phyloP scores from a whole-genome alignment of 2,113 vertebrate species.

The Equus quagga region DNA sequence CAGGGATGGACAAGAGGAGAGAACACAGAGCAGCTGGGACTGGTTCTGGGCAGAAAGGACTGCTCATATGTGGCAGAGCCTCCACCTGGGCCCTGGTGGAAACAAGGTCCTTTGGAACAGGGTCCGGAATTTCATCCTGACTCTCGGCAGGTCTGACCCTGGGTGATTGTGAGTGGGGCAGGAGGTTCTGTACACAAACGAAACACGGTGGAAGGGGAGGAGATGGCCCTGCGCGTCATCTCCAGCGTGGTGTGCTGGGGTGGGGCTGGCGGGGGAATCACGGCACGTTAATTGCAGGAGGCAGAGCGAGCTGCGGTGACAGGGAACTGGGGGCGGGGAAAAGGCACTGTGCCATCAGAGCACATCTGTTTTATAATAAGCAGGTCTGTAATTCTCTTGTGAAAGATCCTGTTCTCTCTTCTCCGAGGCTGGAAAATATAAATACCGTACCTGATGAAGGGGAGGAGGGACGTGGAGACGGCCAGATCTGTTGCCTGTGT shows the following conservation, averaged over 20 bases:
- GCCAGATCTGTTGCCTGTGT: constrained; percentile 63
- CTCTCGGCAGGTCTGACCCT: neutral
- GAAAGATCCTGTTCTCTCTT: constrained; percentile 80
- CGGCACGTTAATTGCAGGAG: constrained; percentile 43
- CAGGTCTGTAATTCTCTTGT: constrained; percentile 79
- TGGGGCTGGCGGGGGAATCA: neutral
- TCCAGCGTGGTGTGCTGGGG: constrained; percentile 40
- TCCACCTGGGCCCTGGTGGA: constrained; percentile 18
- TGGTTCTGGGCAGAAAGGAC: constrained; percentile 74
- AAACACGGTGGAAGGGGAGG: neutral
- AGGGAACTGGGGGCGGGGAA: constrained; percentile 72
- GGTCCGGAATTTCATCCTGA: neutral
- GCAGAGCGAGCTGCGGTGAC: constrained; percentile 50
- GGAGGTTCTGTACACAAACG: neutral
- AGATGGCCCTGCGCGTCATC: neutral
- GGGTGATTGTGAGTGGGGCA: neutral
- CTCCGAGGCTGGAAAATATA: constrained; percentile 79
- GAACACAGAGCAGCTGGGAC: neutral
- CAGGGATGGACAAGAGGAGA: neutral
- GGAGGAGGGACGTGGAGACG: constrained; percentile 59
- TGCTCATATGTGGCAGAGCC: constrained; percentile 35
- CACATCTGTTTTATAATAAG: constrained; percentile 83
- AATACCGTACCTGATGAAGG: constrained; percentile 68
- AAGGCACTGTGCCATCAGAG: constrained; percentile 85
- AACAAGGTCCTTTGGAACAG: constrained; percentile 45